Percentiles rank a stretch among this genome's conserved stretches.
phyloP scores from a whole-genome alignment of 2,888 invertebrate species.

The Pycnomerus fuliginosus region DNA sequence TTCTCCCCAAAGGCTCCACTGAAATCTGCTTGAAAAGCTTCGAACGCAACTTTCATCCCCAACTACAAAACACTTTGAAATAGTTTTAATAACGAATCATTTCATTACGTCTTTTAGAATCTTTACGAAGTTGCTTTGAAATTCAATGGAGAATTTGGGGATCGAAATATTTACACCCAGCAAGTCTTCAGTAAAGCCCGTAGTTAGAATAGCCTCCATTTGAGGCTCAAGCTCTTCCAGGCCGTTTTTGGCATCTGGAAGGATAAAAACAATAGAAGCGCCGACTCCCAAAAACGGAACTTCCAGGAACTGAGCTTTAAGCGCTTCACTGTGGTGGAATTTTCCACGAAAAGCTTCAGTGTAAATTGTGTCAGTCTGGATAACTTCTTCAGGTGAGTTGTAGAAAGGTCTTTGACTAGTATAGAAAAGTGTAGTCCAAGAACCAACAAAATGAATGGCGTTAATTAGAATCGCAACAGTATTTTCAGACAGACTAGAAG shows the following conservation, averaged over 20 bases:
- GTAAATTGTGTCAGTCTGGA: slow-evolving; percentile 41
- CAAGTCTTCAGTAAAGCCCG: slow-evolving; percentile 18
- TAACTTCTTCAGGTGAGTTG: slow-evolving; percentile 21
- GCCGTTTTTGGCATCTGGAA: slow-evolving; percentile 35
- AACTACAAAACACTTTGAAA: slow-evolving; percentile 22
- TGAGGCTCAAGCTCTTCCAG: slow-evolving; percentile 29
- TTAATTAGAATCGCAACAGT: slow-evolving; percentile 44
- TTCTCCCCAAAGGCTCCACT: slow-evolving; percentile 35
- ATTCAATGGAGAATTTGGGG: slow-evolving; percentile 33
- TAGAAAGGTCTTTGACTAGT: slow-evolving; percentile 33
- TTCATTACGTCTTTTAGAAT: slow-evolving; percentile 34
- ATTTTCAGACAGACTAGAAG: slow-evolving; percentile 27
- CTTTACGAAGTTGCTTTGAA: slow-evolving; percentile 30
- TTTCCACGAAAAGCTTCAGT: slow-evolving; percentile 32
- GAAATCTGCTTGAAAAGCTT: slow-evolving; percentile 36
- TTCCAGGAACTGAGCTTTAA: slow-evolving; percentile 41
- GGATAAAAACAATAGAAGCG: slow-evolving; percentile 31
- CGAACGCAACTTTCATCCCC: slow-evolving; percentile 31
- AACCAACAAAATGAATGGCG: slow-evolving; percentile 45
- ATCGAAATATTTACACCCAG: slow-evolving; percentile 31
- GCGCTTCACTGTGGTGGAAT: slow-evolving; percentile 33
- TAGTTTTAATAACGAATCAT: not conserved
- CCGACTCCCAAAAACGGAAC: slow-evolving; percentile 36
- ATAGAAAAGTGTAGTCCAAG: slow-evolving; percentile 36
- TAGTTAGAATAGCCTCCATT: slow-evolving; percentile 23